Conservation (phyloP, 2,113 vertebrate genomes). For the Mesocricetus auratus region DNA sequence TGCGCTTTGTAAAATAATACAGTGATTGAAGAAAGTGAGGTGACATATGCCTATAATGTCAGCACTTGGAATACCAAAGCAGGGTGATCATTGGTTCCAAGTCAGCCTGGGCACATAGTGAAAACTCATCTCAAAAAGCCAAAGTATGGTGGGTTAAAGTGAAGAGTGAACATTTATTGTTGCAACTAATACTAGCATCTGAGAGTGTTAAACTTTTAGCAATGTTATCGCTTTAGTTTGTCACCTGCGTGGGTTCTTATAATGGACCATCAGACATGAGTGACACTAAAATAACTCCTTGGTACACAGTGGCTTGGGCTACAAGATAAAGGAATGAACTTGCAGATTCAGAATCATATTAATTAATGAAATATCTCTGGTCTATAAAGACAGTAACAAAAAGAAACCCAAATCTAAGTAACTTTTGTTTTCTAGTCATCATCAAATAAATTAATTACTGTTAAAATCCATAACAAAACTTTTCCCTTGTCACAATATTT, state of each 20-base stretch:
- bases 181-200: neutral
- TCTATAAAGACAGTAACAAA: neutral
- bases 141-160: neutral
- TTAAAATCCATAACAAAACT: neutral
- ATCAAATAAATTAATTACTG: slow-evolving; percentile 33
- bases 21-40: neutral
- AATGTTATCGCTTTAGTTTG: neutral
- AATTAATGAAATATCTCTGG: neutral
- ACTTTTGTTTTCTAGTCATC: neutral
- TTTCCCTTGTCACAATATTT: slow-evolving; percentile 9
- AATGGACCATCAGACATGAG: neutral
- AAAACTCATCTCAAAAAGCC: neutral
- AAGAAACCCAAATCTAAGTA: neutral
- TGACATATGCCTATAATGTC: neutral
- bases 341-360: neutral
- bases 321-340: neutral
- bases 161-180: neutral
- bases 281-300: neutral
- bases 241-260: neutral
- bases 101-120: neutral
- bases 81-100: neutral
- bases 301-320: neutral
- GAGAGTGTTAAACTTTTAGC: slow-evolving; percentile 26
- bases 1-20: slow-evolving; percentile 36
- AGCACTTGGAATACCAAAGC: neutral